Evolutionary conservation across 2,113 vertebrate genomes (phyloP), one percentile per base, ranked within the genome.

Genomic region (Nestor notabilis): DNA sequence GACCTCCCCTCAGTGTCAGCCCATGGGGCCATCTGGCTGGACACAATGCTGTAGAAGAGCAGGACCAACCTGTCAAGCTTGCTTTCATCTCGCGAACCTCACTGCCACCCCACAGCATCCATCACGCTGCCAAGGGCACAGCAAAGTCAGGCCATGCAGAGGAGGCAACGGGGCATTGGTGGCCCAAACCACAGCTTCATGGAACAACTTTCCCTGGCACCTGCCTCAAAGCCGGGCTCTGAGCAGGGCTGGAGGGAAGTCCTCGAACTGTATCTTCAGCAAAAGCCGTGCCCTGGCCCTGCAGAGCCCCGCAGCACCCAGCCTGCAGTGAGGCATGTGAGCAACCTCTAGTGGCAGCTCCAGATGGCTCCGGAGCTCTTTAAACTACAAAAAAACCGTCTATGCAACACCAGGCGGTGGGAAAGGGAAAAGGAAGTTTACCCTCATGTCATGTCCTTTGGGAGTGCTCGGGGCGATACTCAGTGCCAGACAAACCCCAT

Each of bases 261-360:
- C 44, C 58, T 55, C 7, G 72, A 18, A 35, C 49, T 35, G 24
- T 0, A 2, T 25, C 64, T 17, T 14, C 8, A 58, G 61, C 29
- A 7, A 33, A n/a, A 19, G 27, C 66, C 3, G 2, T 10, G 78
- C 37, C 2, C 27, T 4, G 65, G 50, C 41, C 50, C 68, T 10
- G 64, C 63, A 37, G 41, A 24, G 4, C 37, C 19, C 47, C 2
- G 11, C 87, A 66, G 91, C 49, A 11, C 31, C 49, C 44, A 4
- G 55, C 46, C 72, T 6, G 72, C 69, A 91, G 58, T 20, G 6
- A 95, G 89, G 96, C 33, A 19, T 66, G 71, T 9, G 75, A 95
- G 97, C 95, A 91, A 11, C 97, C 93, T 92, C 97, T 97, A 35
- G 95, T 39, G 97, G 96, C 91, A 86, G 89, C 39, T 87, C 43